Percentiles rank a stretch among this genome's conserved stretches.
Conservation (phyloP, 2,797 vertebrate genomes). For the Menidia menidia region DNA sequence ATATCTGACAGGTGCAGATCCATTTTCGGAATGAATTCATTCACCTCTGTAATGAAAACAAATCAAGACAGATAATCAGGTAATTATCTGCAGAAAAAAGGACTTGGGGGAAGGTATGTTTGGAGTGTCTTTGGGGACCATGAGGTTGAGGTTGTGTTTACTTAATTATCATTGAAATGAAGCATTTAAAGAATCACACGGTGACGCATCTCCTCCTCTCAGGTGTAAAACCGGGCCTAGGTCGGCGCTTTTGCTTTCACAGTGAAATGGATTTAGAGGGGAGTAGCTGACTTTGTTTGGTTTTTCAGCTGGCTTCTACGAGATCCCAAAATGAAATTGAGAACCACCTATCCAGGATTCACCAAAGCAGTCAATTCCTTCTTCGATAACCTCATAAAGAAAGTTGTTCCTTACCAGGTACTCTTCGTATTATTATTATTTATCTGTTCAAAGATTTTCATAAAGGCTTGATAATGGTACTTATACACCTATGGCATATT, state of each 20-base stretch:
- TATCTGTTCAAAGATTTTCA: not conserved
- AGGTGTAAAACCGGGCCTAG: constrained; percentile 28
- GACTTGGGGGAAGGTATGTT: constrained; percentile 40
- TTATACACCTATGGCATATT: too few species aligned
- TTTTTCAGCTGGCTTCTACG: constrained; percentile 87
- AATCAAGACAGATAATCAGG: constrained; percentile 44
- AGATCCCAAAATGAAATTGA: constrained; percentile 85
- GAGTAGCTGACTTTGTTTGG: not conserved
- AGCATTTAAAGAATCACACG: constrained; percentile 24
- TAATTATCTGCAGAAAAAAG: constrained; percentile 27
- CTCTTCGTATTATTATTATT: not conserved
- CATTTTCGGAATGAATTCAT: constrained; percentile 40
- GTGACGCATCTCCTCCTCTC: constrained; percentile 24
- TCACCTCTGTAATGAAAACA: constrained; percentile 50
- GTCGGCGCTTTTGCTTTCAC: not conserved
- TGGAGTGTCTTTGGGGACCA: constrained; percentile 22
- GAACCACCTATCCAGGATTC: constrained; percentile 88
- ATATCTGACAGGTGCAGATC: constrained; percentile 45
- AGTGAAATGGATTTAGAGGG: not conserved
- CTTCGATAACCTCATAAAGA: constrained; percentile 86
- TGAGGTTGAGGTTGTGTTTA: constrained; percentile 44
- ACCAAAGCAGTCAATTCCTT: constrained; percentile 85
- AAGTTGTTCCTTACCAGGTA: constrained; percentile 87
- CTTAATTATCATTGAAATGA: constrained; percentile 59
- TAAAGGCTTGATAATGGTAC: not conserved